Conservation (phyloP, 2,797 vertebrate genomes). For the Cuniculus paca region DNA sequence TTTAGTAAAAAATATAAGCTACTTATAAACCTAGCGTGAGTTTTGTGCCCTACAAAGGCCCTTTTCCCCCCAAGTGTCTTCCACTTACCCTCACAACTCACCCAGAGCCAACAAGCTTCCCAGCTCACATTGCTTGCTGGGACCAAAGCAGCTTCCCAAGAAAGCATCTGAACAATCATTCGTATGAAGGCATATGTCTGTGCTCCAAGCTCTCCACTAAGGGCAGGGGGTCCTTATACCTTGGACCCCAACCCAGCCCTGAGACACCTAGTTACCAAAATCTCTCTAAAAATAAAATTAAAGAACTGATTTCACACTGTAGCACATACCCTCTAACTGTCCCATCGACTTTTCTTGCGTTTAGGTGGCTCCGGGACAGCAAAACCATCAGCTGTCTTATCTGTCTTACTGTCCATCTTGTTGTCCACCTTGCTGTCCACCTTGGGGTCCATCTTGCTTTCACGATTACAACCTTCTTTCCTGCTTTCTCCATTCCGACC, state of each 20-base stretch:
- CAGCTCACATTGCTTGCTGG: slow-evolving; percentile 53
- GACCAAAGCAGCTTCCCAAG: slow-evolving; percentile 76
- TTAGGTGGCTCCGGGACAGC: slow-evolving; percentile 97
- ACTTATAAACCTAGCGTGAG: slow-evolving; percentile 80
- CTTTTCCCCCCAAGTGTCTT: slow-evolving; percentile 45
- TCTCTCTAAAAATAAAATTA: slow-evolving; percentile 85
- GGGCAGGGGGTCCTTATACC: slow-evolving; percentile 49
- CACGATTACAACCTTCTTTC: slow-evolving; percentile 85
- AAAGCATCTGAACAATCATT: slow-evolving; percentile 81
- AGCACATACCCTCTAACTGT: slow-evolving; percentile 92
- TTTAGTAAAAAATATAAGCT: slow-evolving; percentile 83
- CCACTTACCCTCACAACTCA: slow-evolving; percentile 61
- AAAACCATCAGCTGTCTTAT: slow-evolving; percentile 93
- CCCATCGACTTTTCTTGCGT: slow-evolving; percentile 98
- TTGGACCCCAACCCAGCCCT: slow-evolving; percentile 78
- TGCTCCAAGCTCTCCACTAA: slow-evolving; percentile 74
- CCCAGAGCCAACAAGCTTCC: slow-evolving; percentile 64
- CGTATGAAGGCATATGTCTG: slow-evolving; percentile 75
- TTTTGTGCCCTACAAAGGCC: slow-evolving; percentile 68
- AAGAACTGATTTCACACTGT: slow-evolving; percentile 62
- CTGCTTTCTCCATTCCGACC: slow-evolving; percentile 86
- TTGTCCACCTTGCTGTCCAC: slow-evolving; percentile 83
- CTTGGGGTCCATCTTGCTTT: slow-evolving; percentile 86
- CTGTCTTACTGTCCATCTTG: slow-evolving; percentile 87
- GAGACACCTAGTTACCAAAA: slow-evolving; percentile 85